These are phyloP conservation scores for Ostrea edulis DNA, from an alignment of 1,140 invertebrate species.

Conservation along the genomic window DNA sequence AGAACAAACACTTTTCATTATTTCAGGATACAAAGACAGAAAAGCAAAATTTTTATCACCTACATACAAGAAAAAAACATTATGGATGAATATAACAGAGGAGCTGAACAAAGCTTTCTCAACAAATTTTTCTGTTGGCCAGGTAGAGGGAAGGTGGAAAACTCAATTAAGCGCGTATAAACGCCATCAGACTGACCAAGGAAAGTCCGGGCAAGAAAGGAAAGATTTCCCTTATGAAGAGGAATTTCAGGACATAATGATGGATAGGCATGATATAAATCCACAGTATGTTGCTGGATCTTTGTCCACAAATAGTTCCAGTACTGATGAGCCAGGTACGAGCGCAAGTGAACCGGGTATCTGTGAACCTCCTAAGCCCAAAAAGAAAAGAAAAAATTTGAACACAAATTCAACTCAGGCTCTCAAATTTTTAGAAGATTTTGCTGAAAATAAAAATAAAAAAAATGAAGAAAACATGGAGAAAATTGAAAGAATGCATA, in stretches of 20 bases:
- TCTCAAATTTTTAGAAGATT: background rate
- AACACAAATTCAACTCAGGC: background rate
- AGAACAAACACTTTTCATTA: background rate
- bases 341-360: background rate
- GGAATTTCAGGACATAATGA: background rate
- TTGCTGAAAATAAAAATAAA: constrained; percentile 38
- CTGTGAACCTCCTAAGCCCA: background rate
- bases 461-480: constrained; percentile 31
- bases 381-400: constrained; percentile 27
- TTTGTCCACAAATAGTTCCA: too few relatives aligned
- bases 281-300: too few relatives aligned
- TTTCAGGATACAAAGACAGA: constrained; percentile 28
- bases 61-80: constrained; percentile 20
- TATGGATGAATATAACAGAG: constrained; percentile 15
- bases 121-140: constrained; percentile 6
- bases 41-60: constrained; percentile 29
- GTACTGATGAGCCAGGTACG: background rate
- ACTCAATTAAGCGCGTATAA: background rate
- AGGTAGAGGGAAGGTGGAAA: constrained; percentile 30
- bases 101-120: constrained; percentile 2
- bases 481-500: constrained; percentile 27
- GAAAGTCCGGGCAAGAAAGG: constrained; percentile 6
- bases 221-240: constrained; percentile 31
- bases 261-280: constrained; percentile 15
- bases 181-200: background rate